These are phyloP conservation scores for Volucella zonaria DNA, from an alignment of 2,888 invertebrate species.

Conservation along the genomic window DNA sequence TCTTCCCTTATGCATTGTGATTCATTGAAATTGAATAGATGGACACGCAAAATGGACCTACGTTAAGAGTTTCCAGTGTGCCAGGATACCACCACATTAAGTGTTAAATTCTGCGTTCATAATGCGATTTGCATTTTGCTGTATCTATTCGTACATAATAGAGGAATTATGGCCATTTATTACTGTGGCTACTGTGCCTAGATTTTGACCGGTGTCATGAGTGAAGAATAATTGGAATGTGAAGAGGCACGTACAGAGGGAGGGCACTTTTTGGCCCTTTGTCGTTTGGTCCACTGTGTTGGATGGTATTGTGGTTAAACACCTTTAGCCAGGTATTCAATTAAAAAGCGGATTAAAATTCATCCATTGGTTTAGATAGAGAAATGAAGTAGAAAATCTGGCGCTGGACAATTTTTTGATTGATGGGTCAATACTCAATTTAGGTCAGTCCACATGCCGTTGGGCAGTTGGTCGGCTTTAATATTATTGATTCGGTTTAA, in stretches of 20 bases:
- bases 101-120: constrained; percentile 78
- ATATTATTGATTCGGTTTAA: not conserved
- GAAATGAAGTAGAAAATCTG: constrained; percentile 71
- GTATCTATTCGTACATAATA: constrained; percentile 37
- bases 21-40: constrained; percentile 17
- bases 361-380: constrained; percentile 25
- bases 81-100: constrained; percentile 22
- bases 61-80: not conserved
- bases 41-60: constrained; percentile 53
- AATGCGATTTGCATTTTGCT: constrained; percentile 80
- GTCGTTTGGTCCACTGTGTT: constrained; percentile 27
- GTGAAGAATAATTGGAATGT: constrained; percentile 31
- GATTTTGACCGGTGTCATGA: constrained; percentile 46
- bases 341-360: constrained; percentile 62
- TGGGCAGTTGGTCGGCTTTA: constrained; percentile 25
- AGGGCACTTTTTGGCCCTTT: constrained; percentile 53
- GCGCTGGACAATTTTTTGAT: constrained; percentile 65
- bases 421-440: constrained; percentile 63
- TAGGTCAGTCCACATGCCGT: constrained; percentile 43
- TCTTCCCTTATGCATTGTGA: constrained; percentile 9
- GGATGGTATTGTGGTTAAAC: constrained; percentile 37
- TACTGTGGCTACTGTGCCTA: constrained; percentile 23
- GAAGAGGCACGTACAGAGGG: constrained; percentile 23
- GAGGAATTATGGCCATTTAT: constrained; percentile 53
- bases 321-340: constrained; percentile 56